Base-by-base conservation (phyloP, 2,797 vertebrate species). In the Artibeus lituratus region DNA sequence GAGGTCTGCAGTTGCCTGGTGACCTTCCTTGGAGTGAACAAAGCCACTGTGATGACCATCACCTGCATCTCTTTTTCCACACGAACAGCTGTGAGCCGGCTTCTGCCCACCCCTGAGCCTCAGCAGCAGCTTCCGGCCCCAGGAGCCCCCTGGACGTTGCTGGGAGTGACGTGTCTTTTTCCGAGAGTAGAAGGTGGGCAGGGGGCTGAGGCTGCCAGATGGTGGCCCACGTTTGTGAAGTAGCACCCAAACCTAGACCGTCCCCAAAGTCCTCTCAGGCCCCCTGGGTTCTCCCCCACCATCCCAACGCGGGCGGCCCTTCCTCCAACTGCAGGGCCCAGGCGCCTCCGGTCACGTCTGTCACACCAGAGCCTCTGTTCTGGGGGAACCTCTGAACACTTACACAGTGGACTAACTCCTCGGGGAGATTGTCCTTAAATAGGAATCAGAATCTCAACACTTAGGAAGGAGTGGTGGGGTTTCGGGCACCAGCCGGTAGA, bases 221-320 rank as follows among this genome's bases (percentile, higher is more conserved):
- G 55, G 26, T 73, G 62, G 69, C 39, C n/a, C 26, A 2, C 42
- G 16, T 53, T 19, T 67, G 12, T 65, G 90, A 89, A 21, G 47
- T 19, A 29, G 44, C 9, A 37, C 37, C 14, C 37, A 37, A 67
- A 29, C 24, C 24, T 4, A 65, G 35, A 44, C 4, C 2, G 37
- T 21, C 21, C 47, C 65, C 44, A 15, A 47, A 86, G 16, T 74
- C 92, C 49, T 26, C 55, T 14, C 29, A 67, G 22, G 10, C 39
- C 51, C 18, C 51, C 18, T 6, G 1, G 6, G 19, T 14, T 5
- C 49, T n/a, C n/a, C n/a, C n/a, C 14, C 47, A 10, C 47, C 18
- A 4, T 1, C 18, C 51, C 5, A 2, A 51, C 5, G 1, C 51
- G 0, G 16, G 18, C 0, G 51, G 10, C 21, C 22, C 16, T 65